Conservation (phyloP, 2,797 vertebrate genomes). For the Coregonus suidteri region DNA sequence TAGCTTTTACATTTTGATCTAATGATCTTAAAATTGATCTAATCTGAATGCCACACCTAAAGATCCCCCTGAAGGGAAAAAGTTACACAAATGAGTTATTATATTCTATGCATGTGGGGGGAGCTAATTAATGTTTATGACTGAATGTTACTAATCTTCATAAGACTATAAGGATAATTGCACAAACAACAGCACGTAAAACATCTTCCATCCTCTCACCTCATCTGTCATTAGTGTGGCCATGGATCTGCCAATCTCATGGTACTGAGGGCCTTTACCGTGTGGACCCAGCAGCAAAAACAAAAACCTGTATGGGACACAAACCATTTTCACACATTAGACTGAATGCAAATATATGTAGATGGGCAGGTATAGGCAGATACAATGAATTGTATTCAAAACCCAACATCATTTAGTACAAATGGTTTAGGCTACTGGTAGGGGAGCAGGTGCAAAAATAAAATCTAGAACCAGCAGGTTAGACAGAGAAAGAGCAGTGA, state of each 20-base stretch:
- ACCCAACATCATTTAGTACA: background rate
- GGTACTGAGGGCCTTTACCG: conserved; percentile 92
- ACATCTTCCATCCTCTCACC: conserved; percentile 67
- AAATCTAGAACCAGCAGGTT: background rate
- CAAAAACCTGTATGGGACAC: conserved; percentile 80
- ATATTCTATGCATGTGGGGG: background rate
- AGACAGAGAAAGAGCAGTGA: background rate
- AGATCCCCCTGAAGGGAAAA: background rate
- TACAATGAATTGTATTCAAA: background rate
- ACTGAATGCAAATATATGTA: background rate
- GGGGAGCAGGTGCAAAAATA: background rate
- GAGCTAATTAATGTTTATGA: conserved; percentile 6
- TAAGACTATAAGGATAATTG: background rate
- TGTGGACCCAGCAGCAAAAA: conserved; percentile 91
- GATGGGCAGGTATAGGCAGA: background rate
- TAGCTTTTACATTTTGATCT: background rate
- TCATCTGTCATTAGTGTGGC: conserved; percentile 97
- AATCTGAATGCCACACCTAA: background rate
- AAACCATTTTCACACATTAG: background rate
- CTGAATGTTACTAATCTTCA: too few species aligned
- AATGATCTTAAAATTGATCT: background rate
- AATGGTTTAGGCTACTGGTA: background rate
- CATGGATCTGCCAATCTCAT: conserved; percentile 97
- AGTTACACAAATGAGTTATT: background rate
- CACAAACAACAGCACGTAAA: background rate